Evolutionary conservation across 2,797 vertebrate genomes (phyloP).

Genomic region (Crenuchus spilurus): DNA sequence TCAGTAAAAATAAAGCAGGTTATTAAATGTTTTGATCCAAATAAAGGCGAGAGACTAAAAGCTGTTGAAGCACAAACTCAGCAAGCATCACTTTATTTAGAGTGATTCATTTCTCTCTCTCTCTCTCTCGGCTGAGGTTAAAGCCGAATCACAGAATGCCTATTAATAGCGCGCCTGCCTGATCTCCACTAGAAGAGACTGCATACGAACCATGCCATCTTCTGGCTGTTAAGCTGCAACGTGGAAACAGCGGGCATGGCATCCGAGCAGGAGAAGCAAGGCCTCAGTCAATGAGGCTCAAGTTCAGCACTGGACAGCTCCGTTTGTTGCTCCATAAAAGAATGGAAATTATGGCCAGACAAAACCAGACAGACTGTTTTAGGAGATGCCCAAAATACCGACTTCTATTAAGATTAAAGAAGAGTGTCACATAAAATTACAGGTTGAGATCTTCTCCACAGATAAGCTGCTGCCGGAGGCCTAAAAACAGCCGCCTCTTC

Average conservation of each 20-base stretch:
- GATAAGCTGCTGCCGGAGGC: not conserved
- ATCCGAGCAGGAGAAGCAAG: constrained; percentile 5
- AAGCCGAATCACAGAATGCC: constrained; percentile 63
- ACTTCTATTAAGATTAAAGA: not conserved
- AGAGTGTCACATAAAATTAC: not conserved
- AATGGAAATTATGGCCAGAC: no score
- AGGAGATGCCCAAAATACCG: not conserved
- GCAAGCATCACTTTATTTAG: constrained; percentile 67
- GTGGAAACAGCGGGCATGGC: constrained; percentile 42
- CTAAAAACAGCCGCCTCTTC: not conserved
- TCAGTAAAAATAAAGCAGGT: constrained; percentile 1
- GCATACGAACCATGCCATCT: constrained; percentile 82
- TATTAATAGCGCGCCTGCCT: constrained; percentile 72
- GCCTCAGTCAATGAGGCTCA: not conserved
- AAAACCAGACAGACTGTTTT: no score
- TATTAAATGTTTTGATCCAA: constrained; percentile 6
- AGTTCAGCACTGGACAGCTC: not conserved
- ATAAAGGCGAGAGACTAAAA: constrained; percentile 34
- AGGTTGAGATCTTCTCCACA: not conserved
- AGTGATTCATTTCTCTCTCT: constrained; percentile 53
- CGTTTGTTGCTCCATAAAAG: not conserved
- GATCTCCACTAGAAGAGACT: constrained; percentile 61
- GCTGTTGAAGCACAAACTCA: constrained; percentile 21
- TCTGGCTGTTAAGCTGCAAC: constrained; percentile 77
- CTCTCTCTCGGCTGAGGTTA: constrained; percentile 49